Evolutionary conservation across 2,113 vertebrate species (phyloP).

Genomic region (Psilopogon haemacephalus): DNA sequence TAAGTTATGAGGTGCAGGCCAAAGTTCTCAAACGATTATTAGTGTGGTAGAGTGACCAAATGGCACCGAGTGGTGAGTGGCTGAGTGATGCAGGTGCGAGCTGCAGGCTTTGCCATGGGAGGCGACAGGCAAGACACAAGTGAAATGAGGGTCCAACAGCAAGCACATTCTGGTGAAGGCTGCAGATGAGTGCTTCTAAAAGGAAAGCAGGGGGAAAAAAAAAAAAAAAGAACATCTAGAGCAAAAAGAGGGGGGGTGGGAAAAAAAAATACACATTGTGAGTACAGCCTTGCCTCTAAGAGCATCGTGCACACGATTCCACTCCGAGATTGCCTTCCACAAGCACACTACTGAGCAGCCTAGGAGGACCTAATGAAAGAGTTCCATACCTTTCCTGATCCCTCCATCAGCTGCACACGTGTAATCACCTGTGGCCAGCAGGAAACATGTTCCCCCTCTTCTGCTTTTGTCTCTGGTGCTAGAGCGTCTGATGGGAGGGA

Average conservation of each 20-base stretch:
- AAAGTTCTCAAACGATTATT: neutral
- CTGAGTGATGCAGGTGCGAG: constrained; percentile 24
- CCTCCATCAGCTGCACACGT: constrained; percentile 89
- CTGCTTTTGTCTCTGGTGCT: constrained; percentile 91
- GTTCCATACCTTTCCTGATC: constrained; percentile 87
- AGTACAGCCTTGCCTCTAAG: constrained; percentile 54
- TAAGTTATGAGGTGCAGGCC: neutral
- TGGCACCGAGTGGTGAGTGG: constrained; percentile 18
- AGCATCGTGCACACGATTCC: constrained; percentile 35
- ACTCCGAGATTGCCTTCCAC: constrained; percentile 46
- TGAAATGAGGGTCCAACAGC: constrained; percentile 56
- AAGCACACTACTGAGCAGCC: constrained; percentile 55
- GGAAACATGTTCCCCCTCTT: constrained; percentile 91
- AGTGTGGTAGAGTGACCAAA: constrained; percentile 9
- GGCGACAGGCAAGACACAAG: constrained; percentile 8
- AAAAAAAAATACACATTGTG: constrained; percentile 43
- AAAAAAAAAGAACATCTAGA: constrained; percentile 30
- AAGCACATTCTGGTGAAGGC: constrained; percentile 25
- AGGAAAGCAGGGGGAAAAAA: constrained; percentile 31
- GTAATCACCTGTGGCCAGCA: constrained; percentile 94
- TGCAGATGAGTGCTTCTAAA: constrained; percentile 21
- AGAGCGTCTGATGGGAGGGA: constrained; percentile 91
- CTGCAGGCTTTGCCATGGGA: neutral
- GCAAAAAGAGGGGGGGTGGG: too few relatives aligned
- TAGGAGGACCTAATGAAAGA: constrained; percentile 74